phyloP scores from a whole-genome alignment of 2,888 invertebrate genomes.

The Trachelus stipa region DNA sequence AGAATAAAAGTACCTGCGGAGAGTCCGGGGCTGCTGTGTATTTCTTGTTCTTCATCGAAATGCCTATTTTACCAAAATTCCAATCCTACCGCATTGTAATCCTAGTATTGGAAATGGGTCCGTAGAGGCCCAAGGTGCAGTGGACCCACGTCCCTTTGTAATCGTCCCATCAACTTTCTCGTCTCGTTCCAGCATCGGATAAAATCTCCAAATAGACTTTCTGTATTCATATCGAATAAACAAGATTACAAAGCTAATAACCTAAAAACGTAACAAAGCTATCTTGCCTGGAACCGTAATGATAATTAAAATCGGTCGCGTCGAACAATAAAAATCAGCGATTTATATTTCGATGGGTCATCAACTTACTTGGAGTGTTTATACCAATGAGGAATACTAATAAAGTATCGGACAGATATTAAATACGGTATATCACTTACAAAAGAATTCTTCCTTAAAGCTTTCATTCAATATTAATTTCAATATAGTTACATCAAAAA shows the following conservation, averaged over 20 bases:
- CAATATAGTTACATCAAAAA: neutral
- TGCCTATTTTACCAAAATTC: neutral
- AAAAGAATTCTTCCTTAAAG: neutral
- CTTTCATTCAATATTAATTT: neutral
- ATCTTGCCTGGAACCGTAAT: neutral
- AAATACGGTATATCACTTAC: neutral
- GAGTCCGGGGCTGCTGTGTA: neutral
- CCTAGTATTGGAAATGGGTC: neutral
- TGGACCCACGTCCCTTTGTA: neutral
- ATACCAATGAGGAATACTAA: neutral
- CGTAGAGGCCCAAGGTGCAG: no score
- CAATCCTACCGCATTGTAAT: neutral
- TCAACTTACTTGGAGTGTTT: neutral
- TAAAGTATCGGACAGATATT: neutral
- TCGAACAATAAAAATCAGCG: neutral
- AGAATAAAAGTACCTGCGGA: conserved; percentile 3
- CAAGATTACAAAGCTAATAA: neutral
- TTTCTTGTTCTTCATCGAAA: neutral
- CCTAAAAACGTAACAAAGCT: neutral
- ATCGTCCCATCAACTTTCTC: neutral
- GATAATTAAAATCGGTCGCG: neutral
- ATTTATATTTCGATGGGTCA: neutral
- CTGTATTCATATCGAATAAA: neutral
- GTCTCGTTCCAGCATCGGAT: neutral
- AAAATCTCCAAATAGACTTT: neutral